Evolutionary conservation across 2,888 invertebrate genomes (phyloP), one percentile per base, ranked within the genome.

Genomic region (Cordilura impudica): DNA sequence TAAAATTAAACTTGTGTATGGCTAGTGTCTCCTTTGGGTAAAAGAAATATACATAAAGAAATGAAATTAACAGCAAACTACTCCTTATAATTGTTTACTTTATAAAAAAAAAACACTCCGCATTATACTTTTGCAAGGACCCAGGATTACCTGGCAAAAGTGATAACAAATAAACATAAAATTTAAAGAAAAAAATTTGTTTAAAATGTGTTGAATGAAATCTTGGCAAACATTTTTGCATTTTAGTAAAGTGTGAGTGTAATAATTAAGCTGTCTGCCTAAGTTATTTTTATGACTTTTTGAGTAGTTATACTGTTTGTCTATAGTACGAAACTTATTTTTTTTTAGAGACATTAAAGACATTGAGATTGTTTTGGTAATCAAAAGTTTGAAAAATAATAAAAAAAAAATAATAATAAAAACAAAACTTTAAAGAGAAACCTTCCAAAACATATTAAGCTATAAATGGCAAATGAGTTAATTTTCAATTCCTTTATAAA

Each of bases 81-180:
- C 31, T 63, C 29, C 47, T n/a, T 2, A 14, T 43, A 16, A 31
- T 31, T 39, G 14, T 39, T 47, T 67, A 45, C 43, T 31, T 49
- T 31, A 45, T 8, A 53, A 10, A 16, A 39, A 5, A 39, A 2
- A 45, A 54, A 29, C 18, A 18, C 3, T 45, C n/a, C n/a, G n/a
- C n/a, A n/a, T n/a, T 66, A 12, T 49, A 69, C 83, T 82, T 83
- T 79, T 80, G 77, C 81, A 81, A 81, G 82, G 83, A 82, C 81
- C 79, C 63, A 51, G 83, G 83, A 83, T 81, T 82, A 83, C 83
- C 83, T 82, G 76, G 82, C 79, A 73, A 63, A 79, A 81, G 76
- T 73, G 10, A 49, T 6, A 5, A 0, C 10, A 2, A 21, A 29
- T 29, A 35, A 72, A 39, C 43, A 43, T 8, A 21, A 14, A 18